These are phyloP conservation scores for Callyntrura sp. DNA, from an alignment of 2,888 invertebrate genomes.

Conservation along the genomic window DNA sequence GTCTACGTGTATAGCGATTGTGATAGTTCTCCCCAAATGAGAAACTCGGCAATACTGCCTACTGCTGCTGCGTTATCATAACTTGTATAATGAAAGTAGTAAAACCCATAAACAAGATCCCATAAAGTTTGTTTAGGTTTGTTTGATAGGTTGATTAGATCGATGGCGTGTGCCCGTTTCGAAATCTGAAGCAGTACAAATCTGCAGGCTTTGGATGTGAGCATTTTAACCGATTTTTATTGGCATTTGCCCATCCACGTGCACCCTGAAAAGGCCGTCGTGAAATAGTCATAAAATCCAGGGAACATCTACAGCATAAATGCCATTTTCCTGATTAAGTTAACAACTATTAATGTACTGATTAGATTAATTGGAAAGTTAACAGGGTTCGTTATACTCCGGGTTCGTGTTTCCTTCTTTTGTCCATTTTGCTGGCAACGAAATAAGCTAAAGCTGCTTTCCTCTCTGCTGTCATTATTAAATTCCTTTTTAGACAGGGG, in stretches of 20 bases:
- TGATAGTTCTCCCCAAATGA: background rate
- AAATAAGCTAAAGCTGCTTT: background rate
- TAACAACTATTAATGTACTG: conserved; percentile 52
- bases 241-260: too few relatives aligned
- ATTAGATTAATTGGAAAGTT: conserved; percentile 30
- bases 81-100: conserved; percentile 6
- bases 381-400: background rate
- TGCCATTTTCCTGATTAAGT: conserved; percentile 50
- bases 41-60: background rate
- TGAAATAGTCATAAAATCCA: conserved; percentile 39
- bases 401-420: background rate
- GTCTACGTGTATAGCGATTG: too few relatives aligned
- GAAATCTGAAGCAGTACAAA: background rate
- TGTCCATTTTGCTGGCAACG: background rate
- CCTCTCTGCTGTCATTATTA: conserved; percentile 4
- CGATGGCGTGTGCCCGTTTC: conserved; percentile 1
- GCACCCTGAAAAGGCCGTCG: background rate
- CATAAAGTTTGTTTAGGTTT: background rate
- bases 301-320: conserved; percentile 24
- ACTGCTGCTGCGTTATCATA: background rate
- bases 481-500: background rate
- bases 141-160: background rate
- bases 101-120: background rate
- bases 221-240: background rate
- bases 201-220: background rate